A percentile compares a stretch with the other conserved stretches of the same genome.
These are phyloP conservation scores for Cyaniris semiargus DNA, from an alignment of 2,888 invertebrate species.

Conservation along the genomic window DNA sequence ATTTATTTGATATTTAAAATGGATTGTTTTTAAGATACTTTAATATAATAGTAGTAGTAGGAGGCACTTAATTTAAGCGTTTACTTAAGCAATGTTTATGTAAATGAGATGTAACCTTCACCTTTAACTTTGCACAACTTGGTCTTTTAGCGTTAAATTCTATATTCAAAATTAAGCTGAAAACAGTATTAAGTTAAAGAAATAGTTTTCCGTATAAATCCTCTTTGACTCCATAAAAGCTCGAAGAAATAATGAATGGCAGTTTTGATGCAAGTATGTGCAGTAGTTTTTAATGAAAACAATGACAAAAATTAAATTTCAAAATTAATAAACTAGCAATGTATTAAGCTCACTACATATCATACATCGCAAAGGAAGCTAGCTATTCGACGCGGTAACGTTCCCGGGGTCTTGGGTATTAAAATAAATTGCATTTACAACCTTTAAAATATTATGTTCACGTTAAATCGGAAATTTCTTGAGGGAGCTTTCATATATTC, in stretches of 20 bases:
- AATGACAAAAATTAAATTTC: too few relatives aligned
- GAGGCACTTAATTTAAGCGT: neutral
- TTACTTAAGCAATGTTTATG: constrained; percentile 16
- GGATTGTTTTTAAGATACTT: neutral
- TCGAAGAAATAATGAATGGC: neutral
- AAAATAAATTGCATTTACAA: constrained; percentile 27
- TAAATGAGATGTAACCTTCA: constrained; percentile 6
- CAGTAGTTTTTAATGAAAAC: too few relatives aligned
- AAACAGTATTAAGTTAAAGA: neutral
- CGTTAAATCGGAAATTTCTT: constrained; percentile 31
- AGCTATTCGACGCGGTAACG: neutral
- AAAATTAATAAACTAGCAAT: neutral
- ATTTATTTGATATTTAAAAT: neutral
- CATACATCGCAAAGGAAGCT: neutral
- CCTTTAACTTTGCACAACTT: neutral
- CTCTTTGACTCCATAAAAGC: neutral
- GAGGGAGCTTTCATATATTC: constrained; percentile 40
- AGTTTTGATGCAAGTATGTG: too few relatives aligned
- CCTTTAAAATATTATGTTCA: constrained; percentile 25
- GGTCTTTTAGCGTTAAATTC: neutral
- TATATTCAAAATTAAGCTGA: neutral
- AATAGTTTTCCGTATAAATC: neutral
- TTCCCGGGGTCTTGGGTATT: neutral
- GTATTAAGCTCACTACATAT: neutral
- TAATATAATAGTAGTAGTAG: neutral